Base-by-base conservation (phyloP, 2,797 vertebrate genomes). In the Selene dorsalis region DNA sequence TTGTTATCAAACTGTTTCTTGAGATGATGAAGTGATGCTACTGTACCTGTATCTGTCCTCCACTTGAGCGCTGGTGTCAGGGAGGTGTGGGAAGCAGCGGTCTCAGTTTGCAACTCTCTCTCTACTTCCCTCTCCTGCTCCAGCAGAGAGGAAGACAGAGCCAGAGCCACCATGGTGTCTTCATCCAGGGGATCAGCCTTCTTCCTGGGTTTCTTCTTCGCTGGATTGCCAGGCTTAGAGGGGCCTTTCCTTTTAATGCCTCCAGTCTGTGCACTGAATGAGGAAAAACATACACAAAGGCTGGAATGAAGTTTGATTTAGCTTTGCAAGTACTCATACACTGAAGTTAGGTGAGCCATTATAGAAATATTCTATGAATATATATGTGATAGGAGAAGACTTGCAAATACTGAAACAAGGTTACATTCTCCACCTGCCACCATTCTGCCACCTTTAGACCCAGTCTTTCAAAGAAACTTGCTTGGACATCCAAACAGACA, bases 81-180 rank as follows among this genome's bases (percentile, higher is more conserved):
- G 3, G 83, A 60, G 16, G 24, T 11, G 69, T 63, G 68, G 32
- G 77, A 30, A 22, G 80, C 41, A 18, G 68, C 65, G 0, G 55
- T 13, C 47, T 83, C 63, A 3, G 43, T 68, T 59, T 88, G 75
- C 26, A 59, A 28, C 55, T 45, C 26, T 20, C 38, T 39, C 59
- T 87, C 82, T 43, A 50, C 41, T 50, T 80, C 59, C 24, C 28
- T 67, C 41, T 94, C 91, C 58, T 94, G 95, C 72, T 96, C 95
- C 87, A 95, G 84, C 86, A 98, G 90, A 20, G 97, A 99, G 45
- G 95, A 95, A 57, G 97, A 99, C 89, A 98, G 90, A 56, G 97
- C 97, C 94, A 98, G 84, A 52, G 97, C 97, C 84, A 97, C 91
- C 94, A 95, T 89, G 71, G 97, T 88, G 76, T 98, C 95, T 87